Evolutionary conservation across 2,888 invertebrate genomes (phyloP), one percentile per base, ranked within the genome.

Genomic region (Caprella mutica): DNA sequence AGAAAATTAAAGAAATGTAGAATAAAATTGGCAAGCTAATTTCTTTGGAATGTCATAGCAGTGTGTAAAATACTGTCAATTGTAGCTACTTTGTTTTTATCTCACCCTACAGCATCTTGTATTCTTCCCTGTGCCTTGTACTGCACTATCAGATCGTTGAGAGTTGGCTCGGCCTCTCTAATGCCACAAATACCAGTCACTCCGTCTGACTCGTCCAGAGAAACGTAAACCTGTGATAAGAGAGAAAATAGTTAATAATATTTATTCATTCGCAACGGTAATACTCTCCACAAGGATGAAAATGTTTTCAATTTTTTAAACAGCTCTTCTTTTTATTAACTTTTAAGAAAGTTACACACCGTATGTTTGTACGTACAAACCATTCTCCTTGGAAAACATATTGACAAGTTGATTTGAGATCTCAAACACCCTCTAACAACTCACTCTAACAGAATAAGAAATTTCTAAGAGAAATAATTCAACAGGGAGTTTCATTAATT

Each of bases 131-230:
- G 56, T 9, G 65, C 59, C 38, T 56, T 48, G 51, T 65, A 55
- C 46, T 59, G 54, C 9, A 64, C 46, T 24, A 94, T 85, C 69
- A 86, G 78, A 70, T 94, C 89, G 57, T 84, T 82, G 3, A 90
- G 72, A 0, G 85, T 84, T 1, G 90, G 85, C 67, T 85, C 83
- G 0, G 80, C 79, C 56, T 83, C 78, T 69, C 88, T 82, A 65
- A 86, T 78, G 14, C 85, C 84, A n/a, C 73, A 71, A 52, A 80
- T 76, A 71, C 86, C 93, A 65, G 85, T 82, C 0, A 94, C 86
- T 9, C 89, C 87, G 72, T 96, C 94, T 0, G 90, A 82, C 71
- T 96, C 93, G 71, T 90, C 86, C 62, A 96, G 72, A 60, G 86
- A 79, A 0, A 87, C 85, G 71, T 93, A 93, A 67, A 94, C 83